Base-by-base conservation (phyloP, 2,113 vertebrate genomes). In the Microcebus griseorufus region DNA sequence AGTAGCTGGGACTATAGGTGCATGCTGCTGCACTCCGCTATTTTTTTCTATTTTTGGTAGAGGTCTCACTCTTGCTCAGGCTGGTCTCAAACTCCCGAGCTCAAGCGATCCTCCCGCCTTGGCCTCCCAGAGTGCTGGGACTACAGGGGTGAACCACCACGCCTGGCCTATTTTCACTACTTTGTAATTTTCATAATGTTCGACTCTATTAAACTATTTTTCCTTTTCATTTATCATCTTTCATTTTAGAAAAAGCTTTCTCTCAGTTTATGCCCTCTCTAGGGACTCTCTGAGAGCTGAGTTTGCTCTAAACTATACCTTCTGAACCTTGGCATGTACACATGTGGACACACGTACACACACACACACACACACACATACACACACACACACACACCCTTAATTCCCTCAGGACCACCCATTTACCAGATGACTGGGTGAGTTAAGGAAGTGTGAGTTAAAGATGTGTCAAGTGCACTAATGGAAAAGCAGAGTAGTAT, bases 151-250 rank as follows among this genome's bases (percentile, higher is more conserved):
- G 18, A 58, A 18, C 55, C 55, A 58, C 55, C 20, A 22, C 6
- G 1, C 18, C 55, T 22, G 20, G 55, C 55, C 55, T 37, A 22
- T 51, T 39, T 65, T 62, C 25, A 67, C 72, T 53, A 62, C 64
- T 65, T 93, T 58, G 20, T 90, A 65, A 81, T 94, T 53, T 95
- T 75, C 69, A 55, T 45, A 27, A 76, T 64, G 17, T 95, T 84
- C 48, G 39, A 65, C 32, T 76, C 34, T 34, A 65, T 64, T 70
- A 76, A 48, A 70, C 55, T 73, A 67, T 45, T 39, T 95, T 90
- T 82, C 29, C 1, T 86, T 62, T 96, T 85, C 53, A 88, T 55
- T 83, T 37, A 37, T 55, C n/a, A 73, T 48, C n/a, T 88, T 93
- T 95, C 42, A 51, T 65, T 82, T 89, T 37, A 82, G n/a, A 92